Evolutionary conservation across 1,140 invertebrate genomes (phyloP).

Genomic region (Drosophila orena): DNA sequence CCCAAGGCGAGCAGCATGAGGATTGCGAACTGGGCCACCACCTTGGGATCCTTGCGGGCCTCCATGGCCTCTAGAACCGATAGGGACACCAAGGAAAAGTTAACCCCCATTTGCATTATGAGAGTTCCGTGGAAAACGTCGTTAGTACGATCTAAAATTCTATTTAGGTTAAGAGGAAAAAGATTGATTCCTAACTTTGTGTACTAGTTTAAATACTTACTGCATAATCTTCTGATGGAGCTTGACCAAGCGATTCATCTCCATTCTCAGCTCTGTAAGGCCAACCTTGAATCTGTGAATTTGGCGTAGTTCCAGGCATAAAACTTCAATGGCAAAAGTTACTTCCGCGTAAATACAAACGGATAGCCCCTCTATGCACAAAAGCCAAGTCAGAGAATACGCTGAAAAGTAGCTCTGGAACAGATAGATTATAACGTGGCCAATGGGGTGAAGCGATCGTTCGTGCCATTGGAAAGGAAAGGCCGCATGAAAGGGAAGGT

Average conservation of each 20-base stretch:
- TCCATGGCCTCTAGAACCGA: slow-evolving; percentile 42
- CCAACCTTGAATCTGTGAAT: background rate
- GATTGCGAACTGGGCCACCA: slow-evolving; percentile 33
- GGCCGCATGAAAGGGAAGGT: slow-evolving; percentile 34
- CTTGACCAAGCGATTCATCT: slow-evolving; percentile 5
- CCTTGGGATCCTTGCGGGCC: slow-evolving; percentile 25
- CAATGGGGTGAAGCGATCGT: slow-evolving; percentile 17
- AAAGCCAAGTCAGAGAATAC: slow-evolving; percentile 19
- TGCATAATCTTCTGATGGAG: slow-evolving; percentile 40
- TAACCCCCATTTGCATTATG: slow-evolving; percentile 38
- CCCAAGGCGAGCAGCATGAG: slow-evolving; percentile 40
- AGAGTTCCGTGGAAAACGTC: slow-evolving; percentile 39
- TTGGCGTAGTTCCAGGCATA: slow-evolving; percentile 36
- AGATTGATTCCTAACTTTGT: too few relatives aligned
- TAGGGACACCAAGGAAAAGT: slow-evolving; percentile 37
- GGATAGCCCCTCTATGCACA: slow-evolving; percentile 7
- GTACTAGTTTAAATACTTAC: background rate
- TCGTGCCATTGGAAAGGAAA: slow-evolving; percentile 44
- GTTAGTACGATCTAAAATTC: slow-evolving; percentile 43
- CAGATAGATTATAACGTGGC: slow-evolving; percentile 8
- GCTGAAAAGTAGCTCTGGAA: slow-evolving; percentile 2
- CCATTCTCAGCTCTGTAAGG: background rate
- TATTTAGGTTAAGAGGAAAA: background rate
- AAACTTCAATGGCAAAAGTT: slow-evolving; percentile 29
- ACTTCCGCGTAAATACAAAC: slow-evolving; percentile 34